phyloP scores from a whole-genome alignment of 2,888 invertebrate species.

The Pheosia gnoma region DNA sequence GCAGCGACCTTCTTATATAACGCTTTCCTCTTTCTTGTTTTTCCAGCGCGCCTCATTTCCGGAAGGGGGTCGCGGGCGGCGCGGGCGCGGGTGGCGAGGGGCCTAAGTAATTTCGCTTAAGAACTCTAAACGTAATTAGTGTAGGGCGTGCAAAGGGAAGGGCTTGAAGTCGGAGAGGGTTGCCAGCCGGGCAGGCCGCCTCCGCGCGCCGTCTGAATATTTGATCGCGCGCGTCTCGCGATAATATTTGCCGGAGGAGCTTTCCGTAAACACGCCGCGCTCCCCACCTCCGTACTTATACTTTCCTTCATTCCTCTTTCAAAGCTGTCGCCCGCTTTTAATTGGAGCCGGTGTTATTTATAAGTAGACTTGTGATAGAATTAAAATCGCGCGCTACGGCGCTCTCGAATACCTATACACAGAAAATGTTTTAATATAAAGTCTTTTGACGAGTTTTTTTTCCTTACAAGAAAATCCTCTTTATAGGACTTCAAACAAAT shows the following conservation, averaged over 20 bases:
- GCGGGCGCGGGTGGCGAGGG: constrained; percentile 78
- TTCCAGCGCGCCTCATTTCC: constrained; percentile 83
- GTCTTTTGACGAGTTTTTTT: constrained; percentile 69
- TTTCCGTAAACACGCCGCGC: constrained; percentile 81
- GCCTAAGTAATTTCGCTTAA: constrained; percentile 88
- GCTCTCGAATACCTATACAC: constrained; percentile 66
- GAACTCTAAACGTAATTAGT: constrained; percentile 89
- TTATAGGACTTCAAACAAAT: constrained; percentile 74
- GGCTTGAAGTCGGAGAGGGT: constrained; percentile 86
- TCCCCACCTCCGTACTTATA: constrained; percentile 75
- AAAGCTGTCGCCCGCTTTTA: constrained; percentile 80
- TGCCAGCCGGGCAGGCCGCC: constrained; percentile 74
- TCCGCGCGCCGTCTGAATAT: constrained; percentile 79
- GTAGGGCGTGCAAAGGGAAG: constrained; percentile 86
- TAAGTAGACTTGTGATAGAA: constrained; percentile 81
- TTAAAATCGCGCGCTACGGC: constrained; percentile 78
- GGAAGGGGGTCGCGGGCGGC: constrained; percentile 72
- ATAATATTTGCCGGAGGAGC: constrained; percentile 82
- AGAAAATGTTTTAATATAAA: constrained; percentile 73
- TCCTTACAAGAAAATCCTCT: constrained; percentile 68
- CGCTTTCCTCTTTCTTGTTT: constrained; percentile 82
- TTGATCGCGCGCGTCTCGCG: constrained; percentile 82
- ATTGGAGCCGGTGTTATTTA: constrained; percentile 77
- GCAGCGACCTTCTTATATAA: constrained; percentile 78
- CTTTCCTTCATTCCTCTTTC: constrained; percentile 74